phyloP scores from a whole-genome alignment of 2,113 vertebrate species.

The Thryonomys swinderianus region DNA sequence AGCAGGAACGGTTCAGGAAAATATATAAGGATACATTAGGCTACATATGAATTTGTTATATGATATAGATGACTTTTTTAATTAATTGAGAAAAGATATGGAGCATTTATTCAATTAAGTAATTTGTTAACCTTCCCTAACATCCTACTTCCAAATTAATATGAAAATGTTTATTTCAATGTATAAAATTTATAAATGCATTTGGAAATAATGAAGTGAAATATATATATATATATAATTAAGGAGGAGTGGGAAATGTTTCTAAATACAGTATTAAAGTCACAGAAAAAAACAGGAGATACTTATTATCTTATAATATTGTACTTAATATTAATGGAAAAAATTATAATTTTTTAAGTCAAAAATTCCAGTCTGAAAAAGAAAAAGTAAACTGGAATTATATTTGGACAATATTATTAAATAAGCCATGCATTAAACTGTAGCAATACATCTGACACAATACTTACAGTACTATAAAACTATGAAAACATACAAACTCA shows the following conservation, averaged over 20 bases:
- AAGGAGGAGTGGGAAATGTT: neutral
- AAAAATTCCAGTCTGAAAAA: neutral
- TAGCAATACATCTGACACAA: conserved; percentile 5
- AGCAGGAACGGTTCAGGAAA: neutral
- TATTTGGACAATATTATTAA: neutral
- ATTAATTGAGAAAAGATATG: neutral
- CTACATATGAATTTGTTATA: neutral
- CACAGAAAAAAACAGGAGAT: conserved; percentile 34
- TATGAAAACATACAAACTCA: neutral
- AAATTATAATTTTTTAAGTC: neutral
- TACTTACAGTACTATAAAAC: conserved; percentile 37
- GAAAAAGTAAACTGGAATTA: neutral
- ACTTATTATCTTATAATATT: no score
- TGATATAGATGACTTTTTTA: neutral
- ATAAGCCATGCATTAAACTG: neutral
- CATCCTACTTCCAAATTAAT: neutral
- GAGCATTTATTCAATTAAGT: neutral
- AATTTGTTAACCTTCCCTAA: conserved; percentile 1
- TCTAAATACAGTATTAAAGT: conserved; percentile 36
- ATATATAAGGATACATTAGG: neutral
- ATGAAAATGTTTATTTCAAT: conserved; percentile 4
- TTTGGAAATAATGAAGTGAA: neutral
- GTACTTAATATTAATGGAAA: conserved; percentile 25
- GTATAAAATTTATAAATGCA: neutral
- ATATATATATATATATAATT: conserved; percentile 32